Evolutionary conservation across 1,140 invertebrate genomes (phyloP), one percentile per base, ranked within the genome.

Genomic region (Nephotettix cincticeps): DNA sequence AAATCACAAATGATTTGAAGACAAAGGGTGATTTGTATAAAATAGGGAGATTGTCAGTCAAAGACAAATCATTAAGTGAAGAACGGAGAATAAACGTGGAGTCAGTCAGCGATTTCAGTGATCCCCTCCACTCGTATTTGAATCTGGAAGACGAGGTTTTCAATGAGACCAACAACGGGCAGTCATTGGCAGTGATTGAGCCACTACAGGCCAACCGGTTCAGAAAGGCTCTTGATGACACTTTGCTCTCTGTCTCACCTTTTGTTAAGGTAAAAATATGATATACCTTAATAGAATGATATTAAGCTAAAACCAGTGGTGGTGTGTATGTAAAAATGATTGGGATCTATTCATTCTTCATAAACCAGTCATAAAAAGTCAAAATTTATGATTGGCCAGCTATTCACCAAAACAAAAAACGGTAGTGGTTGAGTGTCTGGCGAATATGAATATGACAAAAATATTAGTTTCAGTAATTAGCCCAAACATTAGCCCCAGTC

Each of bases 221-320:
- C 75, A 86, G 89, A 51, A 90, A 91, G 77, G 85, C 88, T 1
- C 80, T 96, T 1, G 88, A 91, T 71, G 90, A 90, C 30, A 88
- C 88, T 0, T 82, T 92, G 69, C 82, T 98, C 0, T 95, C 92
- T 0, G 87, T 92, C 72, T 98, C 95, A 0, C 95, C 96, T 0
- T 94, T 91, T 81, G 83, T 96, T 0, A 89, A 74, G 73, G 76
- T 76, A 71, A 70, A n/a, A 36, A 36, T 4, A n/a, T n/a, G n/a
- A n/a, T n/a, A n/a, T n/a, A n/a, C n/a, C n/a, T n/a, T n/a, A n/a
- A n/a, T n/a, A n/a, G n/a, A n/a, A n/a, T n/a, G n/a, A n/a, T n/a
- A n/a, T n/a, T n/a, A n/a, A n/a, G n/a, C n/a, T n/a, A n/a, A n/a
- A n/a, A n/a, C n/a, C n/a, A n/a, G n/a, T n/a, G n/a, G n/a, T n/a